phyloP scores from a whole-genome alignment of 2,113 vertebrate species.

The Microcebus murinus region DNA sequence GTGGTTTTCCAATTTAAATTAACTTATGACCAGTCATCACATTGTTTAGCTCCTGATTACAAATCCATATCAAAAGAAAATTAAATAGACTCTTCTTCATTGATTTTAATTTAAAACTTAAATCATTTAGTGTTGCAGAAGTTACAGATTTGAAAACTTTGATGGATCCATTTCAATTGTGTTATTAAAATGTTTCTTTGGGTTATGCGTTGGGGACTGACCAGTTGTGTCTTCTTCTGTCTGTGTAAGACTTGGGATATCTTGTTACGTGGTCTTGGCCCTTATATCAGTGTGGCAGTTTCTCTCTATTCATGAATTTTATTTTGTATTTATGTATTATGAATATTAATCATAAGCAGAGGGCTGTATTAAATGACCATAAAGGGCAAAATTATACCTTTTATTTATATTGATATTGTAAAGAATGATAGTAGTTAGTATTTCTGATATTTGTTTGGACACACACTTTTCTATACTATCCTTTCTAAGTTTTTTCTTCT shows the following conservation, averaged over 20 bases:
- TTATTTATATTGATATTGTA: background rate
- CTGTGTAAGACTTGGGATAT: background rate
- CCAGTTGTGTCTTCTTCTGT: background rate
- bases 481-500: background rate
- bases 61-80: slow-evolving; percentile 79
- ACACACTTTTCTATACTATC: background rate
- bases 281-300: background rate
- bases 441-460: background rate
- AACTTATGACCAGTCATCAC: slow-evolving; percentile 76
- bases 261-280: background rate
- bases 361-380: background rate
- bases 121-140: slow-evolving; percentile 67
- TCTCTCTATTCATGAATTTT: background rate
- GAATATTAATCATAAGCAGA: background rate
- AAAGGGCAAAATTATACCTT: background rate
- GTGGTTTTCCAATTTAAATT: slow-evolving; percentile 81
- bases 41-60: slow-evolving; percentile 75
- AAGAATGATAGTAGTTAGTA: background rate
- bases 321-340: background rate
- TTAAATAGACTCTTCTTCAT: slow-evolving; percentile 79
- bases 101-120: slow-evolving; percentile 83
- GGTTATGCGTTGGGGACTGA: background rate
- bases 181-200: slow-evolving; percentile 11
- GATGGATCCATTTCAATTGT: slow-evolving; percentile 61
- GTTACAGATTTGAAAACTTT: slow-evolving; percentile 72